Percentiles rank a stretch among this genome's conserved stretches.
These are phyloP conservation scores for cattle (Bos taurus) DNA, from an alignment of 2,113 vertebrate genomes.

Conservation along the genomic window ARS-UCD2.0 NC_037329.1:43858001-43858500, in stretches of 20 bases:
- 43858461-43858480: constrained; percentile 26
- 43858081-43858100: neutral
- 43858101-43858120: neutral
- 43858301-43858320: neutral
- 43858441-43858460: constrained; percentile 8
- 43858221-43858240: neutral
- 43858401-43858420: constrained; percentile 45
- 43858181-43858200: neutral
- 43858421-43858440: constrained; percentile 15
- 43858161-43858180: neutral
- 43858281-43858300: neutral
- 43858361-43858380: constrained; percentile 18
- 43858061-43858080: neutral
- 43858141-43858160: neutral
- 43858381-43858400: constrained; percentile 33
- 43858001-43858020: neutral
- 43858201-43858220: neutral
- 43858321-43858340: neutral
- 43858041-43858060: neutral
- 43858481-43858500: constrained; percentile 43
- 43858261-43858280: neutral
- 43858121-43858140: neutral
- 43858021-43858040: neutral
- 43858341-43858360: constrained; percentile 1
- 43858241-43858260: neutral